Evolutionary conservation across 2,888 invertebrate species (phyloP), one percentile per base, ranked within the genome.

Genomic region (Callosobruchus maculatus): DNA sequence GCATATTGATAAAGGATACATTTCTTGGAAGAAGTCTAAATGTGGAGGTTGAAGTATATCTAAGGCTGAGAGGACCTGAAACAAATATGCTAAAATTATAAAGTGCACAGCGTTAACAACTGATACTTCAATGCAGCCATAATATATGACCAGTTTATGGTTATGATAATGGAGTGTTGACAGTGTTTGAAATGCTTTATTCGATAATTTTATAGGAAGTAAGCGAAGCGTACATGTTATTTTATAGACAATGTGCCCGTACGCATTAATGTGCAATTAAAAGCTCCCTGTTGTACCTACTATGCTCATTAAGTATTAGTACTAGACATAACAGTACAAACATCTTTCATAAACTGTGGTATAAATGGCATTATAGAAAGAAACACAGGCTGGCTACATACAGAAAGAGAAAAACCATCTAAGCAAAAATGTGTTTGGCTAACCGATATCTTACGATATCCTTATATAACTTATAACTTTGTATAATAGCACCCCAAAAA

Each of bases 21-120:
- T 97, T 95, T 99, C 99, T 91, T 98, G 98, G 92, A 99, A 99
- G 92, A 97, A 98, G 90, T 98, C 98, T 89, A 98, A 93, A 90
- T 97, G 97, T 83, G 98, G 97, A 85, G 99, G 99, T 89, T 99
- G 98, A 84, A 99, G 92, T 88, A 99, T 98, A 90, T 99, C 99
- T 90, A 97, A 90, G 83, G 99, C 97, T 84, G 98, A 97, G 85
- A 99, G 91, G 85, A 99, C 97, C 98, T 98, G 93, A 72, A 91
- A 87, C 85, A 68, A 76, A 26, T 7, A 26, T 26, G 26, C 26
- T 7, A 26, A 7, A 4, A 26, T 26, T 26, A 26, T 26, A 26
- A 26, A 26, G 49, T 18, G 9, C 30, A 30, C 9, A 5, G 30
- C 30, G 9, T 30, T 30, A 30, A 30, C 30, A 30, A 30, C 30